These are phyloP conservation scores for Tadarida brasiliensis DNA, from an alignment of 2,797 vertebrate genomes.

Conservation along the genomic window DNA sequence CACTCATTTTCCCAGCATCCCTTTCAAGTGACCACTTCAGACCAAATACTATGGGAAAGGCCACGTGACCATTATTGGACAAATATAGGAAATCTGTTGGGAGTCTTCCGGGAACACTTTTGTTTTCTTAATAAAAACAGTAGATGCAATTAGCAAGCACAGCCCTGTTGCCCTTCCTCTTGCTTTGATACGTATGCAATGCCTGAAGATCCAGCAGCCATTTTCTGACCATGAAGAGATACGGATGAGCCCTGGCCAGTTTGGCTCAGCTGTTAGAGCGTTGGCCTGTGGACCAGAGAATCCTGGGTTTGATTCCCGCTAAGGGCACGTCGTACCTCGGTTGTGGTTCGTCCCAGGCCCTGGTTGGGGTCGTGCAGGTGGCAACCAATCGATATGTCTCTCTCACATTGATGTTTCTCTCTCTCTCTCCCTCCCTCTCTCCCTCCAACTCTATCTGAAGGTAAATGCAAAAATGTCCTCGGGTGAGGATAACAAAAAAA, in stretches of 20 bases:
- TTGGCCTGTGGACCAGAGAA: background rate
- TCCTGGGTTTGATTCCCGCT: background rate
- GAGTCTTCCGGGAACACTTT: background rate
- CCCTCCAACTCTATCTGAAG: too few relatives aligned
- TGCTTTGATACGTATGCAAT: background rate
- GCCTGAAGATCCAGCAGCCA: background rate
- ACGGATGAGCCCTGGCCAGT: background rate
- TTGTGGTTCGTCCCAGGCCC: too few relatives aligned
- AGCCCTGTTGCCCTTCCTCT: background rate
- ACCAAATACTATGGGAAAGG: background rate
- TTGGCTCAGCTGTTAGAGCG: background rate
- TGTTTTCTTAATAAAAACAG: slow-evolving; percentile 13
- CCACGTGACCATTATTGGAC: background rate
- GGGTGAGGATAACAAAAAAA: too few relatives aligned
- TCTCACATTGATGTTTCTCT: too few relatives aligned
- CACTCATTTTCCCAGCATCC: slow-evolving; percentile 12
- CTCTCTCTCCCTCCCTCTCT: too few relatives aligned
- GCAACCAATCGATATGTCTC: too few relatives aligned
- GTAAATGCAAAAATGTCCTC: too few relatives aligned
- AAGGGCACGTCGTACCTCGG: too few relatives aligned
- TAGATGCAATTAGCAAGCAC: background rate
- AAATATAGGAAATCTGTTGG: background rate
- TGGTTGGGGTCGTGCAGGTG: too few relatives aligned
- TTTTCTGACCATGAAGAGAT: slow-evolving; percentile 2
- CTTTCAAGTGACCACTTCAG: background rate